Evolutionary conservation across 1,140 invertebrate genomes (phyloP).

Genomic region (Nylanderia fulva): DNA sequence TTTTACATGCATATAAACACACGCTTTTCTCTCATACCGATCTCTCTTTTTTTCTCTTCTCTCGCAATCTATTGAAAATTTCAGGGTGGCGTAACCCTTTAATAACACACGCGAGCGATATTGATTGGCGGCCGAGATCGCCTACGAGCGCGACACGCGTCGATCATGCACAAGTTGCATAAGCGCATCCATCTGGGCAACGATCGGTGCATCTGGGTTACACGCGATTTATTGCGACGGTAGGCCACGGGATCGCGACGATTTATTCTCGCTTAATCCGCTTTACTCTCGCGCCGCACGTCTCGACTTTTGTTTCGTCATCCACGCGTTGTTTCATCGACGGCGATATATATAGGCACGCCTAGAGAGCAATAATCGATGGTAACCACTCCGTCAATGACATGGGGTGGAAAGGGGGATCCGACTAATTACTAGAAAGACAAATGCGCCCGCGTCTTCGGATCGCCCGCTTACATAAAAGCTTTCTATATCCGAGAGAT

Average conservation of each 20-base stretch:
- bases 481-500: constrained; percentile 40
- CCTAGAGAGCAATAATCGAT: constrained; percentile 71
- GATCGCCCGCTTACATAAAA: constrained; percentile 34
- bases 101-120: constrained; percentile 29
- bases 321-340: constrained; percentile 9
- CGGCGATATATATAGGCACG: constrained; percentile 23
- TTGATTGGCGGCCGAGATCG: constrained; percentile 6
- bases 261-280: constrained; percentile 62
- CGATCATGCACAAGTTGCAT: constrained; percentile 34
- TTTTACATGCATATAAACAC: too few relatives aligned
- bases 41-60: neutral
- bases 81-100: constrained; percentile 1
- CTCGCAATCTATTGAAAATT: neutral
- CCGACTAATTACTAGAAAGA: constrained; percentile 71
- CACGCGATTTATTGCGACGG: constrained; percentile 36
- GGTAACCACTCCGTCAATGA: constrained; percentile 68
- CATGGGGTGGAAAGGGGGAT: constrained; percentile 3
- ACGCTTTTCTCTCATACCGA: too few relatives aligned
- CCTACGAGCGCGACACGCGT: constrained; percentile 44
- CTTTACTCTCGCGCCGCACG: neutral
- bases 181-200: constrained; percentile 38
- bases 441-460: constrained; percentile 52
- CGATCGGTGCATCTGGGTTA: constrained; percentile 50
- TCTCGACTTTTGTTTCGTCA: constrained; percentile 62
- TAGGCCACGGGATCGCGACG: neutral